Conservation (phyloP, 2,797 vertebrate genomes). For the Girardinus metallicus region DNA sequence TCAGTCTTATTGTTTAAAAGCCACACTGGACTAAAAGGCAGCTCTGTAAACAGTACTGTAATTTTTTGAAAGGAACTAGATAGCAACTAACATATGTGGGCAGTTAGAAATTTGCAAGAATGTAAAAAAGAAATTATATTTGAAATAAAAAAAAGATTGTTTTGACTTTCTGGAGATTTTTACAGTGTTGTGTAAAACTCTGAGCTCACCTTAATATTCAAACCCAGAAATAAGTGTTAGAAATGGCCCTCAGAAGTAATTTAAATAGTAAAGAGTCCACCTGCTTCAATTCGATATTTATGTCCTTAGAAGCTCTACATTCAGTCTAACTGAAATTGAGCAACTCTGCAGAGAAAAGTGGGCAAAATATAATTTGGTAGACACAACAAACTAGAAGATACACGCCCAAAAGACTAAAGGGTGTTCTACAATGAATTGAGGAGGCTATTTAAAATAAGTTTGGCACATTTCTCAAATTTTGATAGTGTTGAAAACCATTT, state of each 20-base stretch:
- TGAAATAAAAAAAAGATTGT: neutral
- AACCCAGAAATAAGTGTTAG: neutral
- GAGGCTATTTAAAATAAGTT: neutral
- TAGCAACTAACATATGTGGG: neutral
- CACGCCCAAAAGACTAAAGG: neutral
- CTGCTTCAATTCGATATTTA: neutral
- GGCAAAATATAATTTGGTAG: neutral
- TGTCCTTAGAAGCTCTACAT: neutral
- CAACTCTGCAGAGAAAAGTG: neutral
- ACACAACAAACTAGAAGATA: neutral
- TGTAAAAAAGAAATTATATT: neutral
- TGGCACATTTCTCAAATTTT: neutral
- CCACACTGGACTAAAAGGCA: neutral
- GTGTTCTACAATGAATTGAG: neutral
- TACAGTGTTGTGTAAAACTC: neutral
- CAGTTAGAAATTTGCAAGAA: neutral
- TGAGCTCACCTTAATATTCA: neutral
- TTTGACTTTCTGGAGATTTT: neutral
- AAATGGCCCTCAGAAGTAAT: neutral
- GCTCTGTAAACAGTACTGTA: neutral
- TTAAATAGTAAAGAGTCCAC: neutral
- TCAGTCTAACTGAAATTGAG: neutral
- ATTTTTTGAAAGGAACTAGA: neutral
- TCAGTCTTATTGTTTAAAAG: conserved; percentile 35
- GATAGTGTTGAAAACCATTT: neutral